Conservation (phyloP, 1,140 invertebrate genomes). For the Zaprionus africanus region DNA sequence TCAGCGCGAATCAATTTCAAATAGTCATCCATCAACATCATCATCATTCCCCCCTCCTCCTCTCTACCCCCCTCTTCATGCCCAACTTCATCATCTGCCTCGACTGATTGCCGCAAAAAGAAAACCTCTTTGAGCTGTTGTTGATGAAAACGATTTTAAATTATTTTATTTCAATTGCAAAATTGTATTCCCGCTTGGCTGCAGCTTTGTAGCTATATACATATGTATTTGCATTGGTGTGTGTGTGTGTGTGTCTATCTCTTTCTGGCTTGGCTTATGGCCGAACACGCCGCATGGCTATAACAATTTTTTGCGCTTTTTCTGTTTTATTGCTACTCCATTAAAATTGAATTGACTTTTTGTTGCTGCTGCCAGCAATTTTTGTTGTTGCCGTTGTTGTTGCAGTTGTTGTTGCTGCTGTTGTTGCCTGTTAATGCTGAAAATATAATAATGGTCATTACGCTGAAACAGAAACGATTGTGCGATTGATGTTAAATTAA, state of each 20-base stretch:
- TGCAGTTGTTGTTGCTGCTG: constrained; percentile 36
- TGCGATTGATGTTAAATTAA: constrained; percentile 82
- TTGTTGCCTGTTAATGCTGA: constrained; percentile 70
- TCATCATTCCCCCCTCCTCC: constrained; percentile 41
- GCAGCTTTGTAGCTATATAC: not conserved
- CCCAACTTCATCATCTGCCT: constrained; percentile 22
- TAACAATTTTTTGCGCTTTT: constrained; percentile 75
- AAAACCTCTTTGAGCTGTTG: constrained; percentile 76
- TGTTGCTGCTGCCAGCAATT: constrained; percentile 38
- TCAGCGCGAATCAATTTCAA: constrained; percentile 79
- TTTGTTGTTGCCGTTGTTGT: constrained; percentile 24
- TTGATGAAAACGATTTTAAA: constrained; percentile 84
- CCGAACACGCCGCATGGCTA: constrained; percentile 45
- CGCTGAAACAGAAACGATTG: constrained; percentile 79
- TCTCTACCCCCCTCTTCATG: too few species aligned
- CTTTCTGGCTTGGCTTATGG: constrained; percentile 30
- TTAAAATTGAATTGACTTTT: constrained; percentile 82
- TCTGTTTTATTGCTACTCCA: constrained; percentile 82
- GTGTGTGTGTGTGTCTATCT: not conserved
- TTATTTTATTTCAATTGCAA: constrained; percentile 83
- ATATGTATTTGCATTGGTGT: not conserved
- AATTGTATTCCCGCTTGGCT: constrained; percentile 65
- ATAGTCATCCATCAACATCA: constrained; percentile 73
- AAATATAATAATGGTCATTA: constrained; percentile 81
- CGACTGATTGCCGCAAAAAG: constrained; percentile 63